Evolutionary conservation across 2,113 vertebrate genomes (phyloP).

Genomic region (Periophthalmodon schlosseri): DNA sequence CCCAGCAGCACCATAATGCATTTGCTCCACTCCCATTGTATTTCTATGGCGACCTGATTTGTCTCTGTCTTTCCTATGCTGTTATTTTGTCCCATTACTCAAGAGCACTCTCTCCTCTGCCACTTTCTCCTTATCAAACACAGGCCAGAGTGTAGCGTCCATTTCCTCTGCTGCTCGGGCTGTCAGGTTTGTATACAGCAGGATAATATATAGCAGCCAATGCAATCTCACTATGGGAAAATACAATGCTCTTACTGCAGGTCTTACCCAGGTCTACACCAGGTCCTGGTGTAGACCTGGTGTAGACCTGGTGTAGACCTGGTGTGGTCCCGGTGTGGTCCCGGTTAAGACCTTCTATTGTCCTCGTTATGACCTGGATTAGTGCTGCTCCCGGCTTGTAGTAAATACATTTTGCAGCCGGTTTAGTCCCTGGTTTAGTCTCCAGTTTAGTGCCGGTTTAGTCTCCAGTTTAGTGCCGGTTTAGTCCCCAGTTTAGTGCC

Average conservation of each 20-base stretch:
- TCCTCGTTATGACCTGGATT: no score
- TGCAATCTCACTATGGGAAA: neutral
- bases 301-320: no score
- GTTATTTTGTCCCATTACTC: conserved; percentile 5
- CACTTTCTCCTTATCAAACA: conserved; percentile 22
- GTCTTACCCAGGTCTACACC: no score
- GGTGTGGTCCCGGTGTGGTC: no score
- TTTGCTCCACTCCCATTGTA: conserved; percentile 18
- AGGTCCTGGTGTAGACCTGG: no score
- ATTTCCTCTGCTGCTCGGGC: conserved; percentile 19
- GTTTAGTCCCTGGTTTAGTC: no score
- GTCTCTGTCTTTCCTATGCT: conserved; percentile 22
- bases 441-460: no score
- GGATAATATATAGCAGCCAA: neutral
- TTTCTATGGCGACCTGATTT: conserved; percentile 18
- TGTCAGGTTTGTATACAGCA: neutral
- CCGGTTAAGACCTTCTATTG: no score
- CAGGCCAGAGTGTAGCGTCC: conserved; percentile 33
- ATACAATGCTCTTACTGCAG: neutral
- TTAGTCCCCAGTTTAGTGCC: no score
- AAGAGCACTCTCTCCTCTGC: conserved; percentile 13
- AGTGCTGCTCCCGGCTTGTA: no score
- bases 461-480: no score
- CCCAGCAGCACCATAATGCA: conserved; percentile 7
- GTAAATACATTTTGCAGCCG: no score